A percentile compares a stretch with the other conserved stretches of the same genome.
phyloP scores from a whole-genome alignment of 2,888 invertebrate species.

The Erebia aethiops region DNA sequence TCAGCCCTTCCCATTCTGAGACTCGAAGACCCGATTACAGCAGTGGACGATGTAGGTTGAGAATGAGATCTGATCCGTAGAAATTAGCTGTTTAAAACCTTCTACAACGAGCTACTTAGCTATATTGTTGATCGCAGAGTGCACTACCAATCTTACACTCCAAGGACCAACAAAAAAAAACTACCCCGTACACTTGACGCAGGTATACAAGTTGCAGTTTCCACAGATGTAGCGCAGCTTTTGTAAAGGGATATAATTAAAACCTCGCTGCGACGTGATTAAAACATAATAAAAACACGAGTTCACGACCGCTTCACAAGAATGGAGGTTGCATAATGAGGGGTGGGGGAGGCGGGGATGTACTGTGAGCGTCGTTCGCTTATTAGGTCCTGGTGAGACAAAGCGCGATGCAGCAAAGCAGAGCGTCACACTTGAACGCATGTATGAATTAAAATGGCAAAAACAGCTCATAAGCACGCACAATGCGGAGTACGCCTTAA shows the following conservation, averaged over 20 bases:
- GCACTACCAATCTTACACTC: not conserved
- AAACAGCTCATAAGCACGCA: no score
- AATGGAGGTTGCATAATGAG: constrained; percentile 30
- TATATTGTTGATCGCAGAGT: no score
- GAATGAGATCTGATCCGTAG: no score
- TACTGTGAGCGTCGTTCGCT: not conserved
- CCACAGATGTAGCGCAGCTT: not conserved
- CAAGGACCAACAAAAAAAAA: not conserved
- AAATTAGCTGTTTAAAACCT: no score
- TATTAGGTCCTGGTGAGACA: not conserved
- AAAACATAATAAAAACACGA: constrained; percentile 23
- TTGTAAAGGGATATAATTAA: constrained; percentile 18
- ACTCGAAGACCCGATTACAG: no score
- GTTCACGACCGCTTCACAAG: constrained; percentile 9
- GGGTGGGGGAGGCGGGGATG: not conserved
- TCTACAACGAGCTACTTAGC: no score
- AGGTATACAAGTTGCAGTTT: constrained; percentile 1
- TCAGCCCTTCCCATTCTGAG: no score
- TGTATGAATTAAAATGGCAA: not conserved
- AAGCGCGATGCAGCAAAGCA: not conserved
- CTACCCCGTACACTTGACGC: not conserved
- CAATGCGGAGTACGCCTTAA: no score
- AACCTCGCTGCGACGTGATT: constrained; percentile 10
- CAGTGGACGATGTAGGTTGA: no score
- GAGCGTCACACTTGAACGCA: not conserved